phyloP scores from a whole-genome alignment of 2,888 invertebrate genomes.

The Catonia carolina region DNA sequence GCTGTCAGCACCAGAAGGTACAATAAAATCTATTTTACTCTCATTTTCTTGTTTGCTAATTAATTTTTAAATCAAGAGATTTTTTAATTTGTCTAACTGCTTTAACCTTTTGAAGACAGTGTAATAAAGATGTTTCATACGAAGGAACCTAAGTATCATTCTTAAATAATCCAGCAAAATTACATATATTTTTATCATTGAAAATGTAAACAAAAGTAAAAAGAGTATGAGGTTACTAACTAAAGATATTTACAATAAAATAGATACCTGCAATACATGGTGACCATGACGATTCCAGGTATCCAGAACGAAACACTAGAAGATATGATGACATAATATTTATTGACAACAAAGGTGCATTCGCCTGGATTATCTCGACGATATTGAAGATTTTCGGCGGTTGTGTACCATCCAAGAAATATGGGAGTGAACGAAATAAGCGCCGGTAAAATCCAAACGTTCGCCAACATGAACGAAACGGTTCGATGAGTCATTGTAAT shows the following conservation, averaged over 20 bases:
- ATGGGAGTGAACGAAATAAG: constrained; percentile 59
- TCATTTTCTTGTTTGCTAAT: no score
- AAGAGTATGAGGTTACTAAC: not conserved
- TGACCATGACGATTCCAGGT: constrained; percentile 85
- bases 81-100: no score
- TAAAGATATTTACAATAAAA: constrained; percentile 29
- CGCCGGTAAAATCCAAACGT: constrained; percentile 54
- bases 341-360: constrained; percentile 79
- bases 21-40: no score
- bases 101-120: no score
- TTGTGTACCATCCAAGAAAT: constrained; percentile 62
- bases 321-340: constrained; percentile 79
- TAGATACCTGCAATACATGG: constrained; percentile 62
- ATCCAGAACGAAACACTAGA: constrained; percentile 91
- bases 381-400: constrained; percentile 47
- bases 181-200: no score
- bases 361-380: constrained; percentile 59
- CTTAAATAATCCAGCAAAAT: no score
- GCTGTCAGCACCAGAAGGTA: no score
- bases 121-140: no score
- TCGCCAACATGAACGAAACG: constrained; percentile 49
- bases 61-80: no score
- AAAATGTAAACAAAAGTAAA: no score
- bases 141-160: no score
- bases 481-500: constrained; percentile 82